phyloP scores from a whole-genome alignment of 2,113 vertebrate genomes.

The Rhynchopsitta pachyrhyncha region DNA sequence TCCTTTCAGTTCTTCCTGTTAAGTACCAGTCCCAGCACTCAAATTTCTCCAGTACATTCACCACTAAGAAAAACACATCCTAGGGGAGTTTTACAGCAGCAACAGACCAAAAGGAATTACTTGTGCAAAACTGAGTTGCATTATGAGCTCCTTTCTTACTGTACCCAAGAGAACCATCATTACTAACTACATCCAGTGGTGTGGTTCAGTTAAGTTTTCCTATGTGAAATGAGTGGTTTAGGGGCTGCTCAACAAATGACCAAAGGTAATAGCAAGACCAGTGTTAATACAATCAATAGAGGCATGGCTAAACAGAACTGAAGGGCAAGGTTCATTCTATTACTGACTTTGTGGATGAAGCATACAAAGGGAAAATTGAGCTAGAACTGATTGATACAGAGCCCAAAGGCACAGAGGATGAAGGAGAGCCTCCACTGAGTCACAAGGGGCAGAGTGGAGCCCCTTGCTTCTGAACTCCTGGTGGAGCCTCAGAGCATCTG shows the following conservation, averaged over 20 bases:
- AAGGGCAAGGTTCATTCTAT: background rate
- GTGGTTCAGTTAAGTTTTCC: background rate
- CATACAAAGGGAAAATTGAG: background rate
- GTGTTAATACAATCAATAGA: background rate
- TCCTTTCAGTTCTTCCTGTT: background rate
- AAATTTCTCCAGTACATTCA: background rate
- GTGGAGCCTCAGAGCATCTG: background rate
- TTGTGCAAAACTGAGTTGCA: rapidly evolving
- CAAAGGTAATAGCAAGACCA: background rate
- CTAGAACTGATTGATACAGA: background rate
- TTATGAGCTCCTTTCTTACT: background rate
- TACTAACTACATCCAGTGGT: background rate
- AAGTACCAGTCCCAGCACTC: background rate
- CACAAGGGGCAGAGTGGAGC: background rate
- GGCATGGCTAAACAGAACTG: background rate
- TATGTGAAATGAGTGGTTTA: background rate
- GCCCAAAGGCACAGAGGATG: background rate
- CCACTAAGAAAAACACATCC: background rate
- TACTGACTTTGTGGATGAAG: background rate
- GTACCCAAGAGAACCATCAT: background rate
- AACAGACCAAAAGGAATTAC: background rate
- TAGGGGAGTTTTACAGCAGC: background rate
- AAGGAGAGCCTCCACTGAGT: background rate
- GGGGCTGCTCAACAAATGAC: background rate
- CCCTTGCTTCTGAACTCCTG: background rate